Conservation (phyloP, 2,797 vertebrate species). For the Periparus ater region DNA sequence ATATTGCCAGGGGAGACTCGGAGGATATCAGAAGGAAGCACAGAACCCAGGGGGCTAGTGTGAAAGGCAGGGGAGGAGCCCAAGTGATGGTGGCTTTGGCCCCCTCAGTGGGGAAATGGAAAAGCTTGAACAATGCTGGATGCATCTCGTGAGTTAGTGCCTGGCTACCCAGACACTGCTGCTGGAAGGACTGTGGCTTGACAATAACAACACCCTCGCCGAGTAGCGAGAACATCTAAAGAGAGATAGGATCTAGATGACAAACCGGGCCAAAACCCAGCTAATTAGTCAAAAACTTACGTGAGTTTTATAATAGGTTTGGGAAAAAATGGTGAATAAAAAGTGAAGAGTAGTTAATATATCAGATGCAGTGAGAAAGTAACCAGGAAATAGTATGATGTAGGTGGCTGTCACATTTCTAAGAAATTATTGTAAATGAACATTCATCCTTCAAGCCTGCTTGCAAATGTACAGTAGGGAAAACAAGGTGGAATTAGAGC, state of each 20-base stretch:
- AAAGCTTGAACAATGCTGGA: not conserved
- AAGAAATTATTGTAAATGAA: not conserved
- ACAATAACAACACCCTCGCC: rapidly evolving
- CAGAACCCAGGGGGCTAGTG: not conserved
- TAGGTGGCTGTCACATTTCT: not conserved
- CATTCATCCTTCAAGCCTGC: not conserved
- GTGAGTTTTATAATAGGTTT: not conserved
- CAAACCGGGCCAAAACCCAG: not conserved
- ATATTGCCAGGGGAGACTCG: not conserved
- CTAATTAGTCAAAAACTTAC: not conserved
- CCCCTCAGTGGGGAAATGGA: rapidly evolving
- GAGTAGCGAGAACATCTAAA: not conserved
- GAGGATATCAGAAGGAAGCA: not conserved
- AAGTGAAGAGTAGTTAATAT: not conserved
- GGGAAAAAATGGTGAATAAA: not conserved
- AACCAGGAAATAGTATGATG: not conserved
- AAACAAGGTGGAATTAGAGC: not conserved
- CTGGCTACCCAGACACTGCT: not conserved
- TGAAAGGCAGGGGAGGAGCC: not conserved
- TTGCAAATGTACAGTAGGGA: not conserved
- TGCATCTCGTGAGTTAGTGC: not conserved
- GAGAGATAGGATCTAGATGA: not conserved
- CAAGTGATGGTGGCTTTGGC: not conserved
- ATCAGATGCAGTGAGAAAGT: not conserved
- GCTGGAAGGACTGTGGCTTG: not conserved